Evolutionary conservation across 2,113 vertebrate species (phyloP).

Genomic region (Corythaixoides concolor): DNA sequence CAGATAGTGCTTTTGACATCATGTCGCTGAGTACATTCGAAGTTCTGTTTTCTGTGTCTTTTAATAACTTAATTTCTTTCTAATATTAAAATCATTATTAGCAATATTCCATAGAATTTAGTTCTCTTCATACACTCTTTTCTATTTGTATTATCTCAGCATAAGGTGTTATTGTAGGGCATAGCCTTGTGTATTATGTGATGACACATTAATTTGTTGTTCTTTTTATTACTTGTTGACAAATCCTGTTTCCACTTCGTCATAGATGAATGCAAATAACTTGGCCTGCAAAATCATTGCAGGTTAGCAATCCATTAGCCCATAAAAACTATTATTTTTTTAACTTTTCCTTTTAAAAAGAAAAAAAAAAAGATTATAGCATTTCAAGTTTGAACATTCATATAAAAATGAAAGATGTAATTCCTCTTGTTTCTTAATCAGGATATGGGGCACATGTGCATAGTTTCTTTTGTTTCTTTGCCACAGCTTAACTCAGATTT

Average conservation of each 20-base stretch:
- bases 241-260: constrained; percentile 62
- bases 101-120: neutral
- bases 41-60: neutral
- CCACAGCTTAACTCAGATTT: neutral
- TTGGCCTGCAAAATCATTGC: constrained; percentile 46
- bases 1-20: neutral
- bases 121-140: constrained; percentile 3
- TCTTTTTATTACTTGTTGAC: constrained; percentile 54
- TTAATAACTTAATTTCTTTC: neutral
- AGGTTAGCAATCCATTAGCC: neutral
- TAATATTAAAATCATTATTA: neutral
- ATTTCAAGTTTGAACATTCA: neutral
- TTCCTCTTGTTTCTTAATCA: constrained; percentile 6
- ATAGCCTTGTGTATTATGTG: constrained; percentile 33
- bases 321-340: neutral
- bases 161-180: constrained; percentile 35
- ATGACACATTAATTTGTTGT: constrained; percentile 62
- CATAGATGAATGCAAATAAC: constrained; percentile 47
- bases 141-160: constrained; percentile 34
- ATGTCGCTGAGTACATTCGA: neutral
- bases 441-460: neutral
- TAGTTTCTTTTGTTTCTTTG: constrained; percentile 12
- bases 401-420: neutral
- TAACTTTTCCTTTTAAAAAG: neutral
- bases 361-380: neutral